A percentile compares a stretch with the other conserved stretches of the same genome.
Evolutionary conservation across 2,888 invertebrate genomes (phyloP).

Genomic region (Hecatera dysodea): DNA sequence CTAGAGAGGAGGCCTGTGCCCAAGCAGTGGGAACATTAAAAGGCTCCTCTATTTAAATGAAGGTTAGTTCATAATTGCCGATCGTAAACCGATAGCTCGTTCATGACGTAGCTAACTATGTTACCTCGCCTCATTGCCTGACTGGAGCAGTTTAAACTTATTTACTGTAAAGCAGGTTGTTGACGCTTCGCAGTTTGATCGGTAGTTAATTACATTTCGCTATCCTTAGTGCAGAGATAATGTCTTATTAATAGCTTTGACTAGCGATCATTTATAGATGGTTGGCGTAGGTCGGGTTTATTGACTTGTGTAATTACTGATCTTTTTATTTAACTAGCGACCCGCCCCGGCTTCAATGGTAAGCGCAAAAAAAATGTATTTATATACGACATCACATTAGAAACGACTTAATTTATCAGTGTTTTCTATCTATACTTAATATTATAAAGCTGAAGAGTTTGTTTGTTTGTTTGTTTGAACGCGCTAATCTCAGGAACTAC

Average conservation of each 20-base stretch:
- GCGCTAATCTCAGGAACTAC: no score
- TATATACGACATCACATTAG: no score
- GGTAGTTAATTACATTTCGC: conserved; percentile 30
- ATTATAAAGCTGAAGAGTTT: no score
- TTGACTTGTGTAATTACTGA: no score
- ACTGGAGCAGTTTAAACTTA: conserved; percentile 28
- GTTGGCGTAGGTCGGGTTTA: not conserved
- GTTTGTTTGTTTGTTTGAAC: no score
- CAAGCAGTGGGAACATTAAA: no score
- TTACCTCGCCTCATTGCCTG: conserved; percentile 32
- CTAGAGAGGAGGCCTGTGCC: no score
- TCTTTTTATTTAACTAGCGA: no score
- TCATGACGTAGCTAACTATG: conserved; percentile 36
- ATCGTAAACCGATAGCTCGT: conserved; percentile 28
- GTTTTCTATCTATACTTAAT: no score
- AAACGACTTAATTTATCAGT: no score
- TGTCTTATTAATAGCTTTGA: conserved; percentile 6
- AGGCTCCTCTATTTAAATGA: not conserved
- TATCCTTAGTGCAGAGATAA: not conserved
- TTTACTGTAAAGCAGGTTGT: conserved; percentile 20
- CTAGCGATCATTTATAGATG: not conserved
- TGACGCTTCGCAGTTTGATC: conserved; percentile 14
- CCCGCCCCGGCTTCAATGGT: no score
- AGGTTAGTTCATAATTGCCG: conserved; percentile 19
- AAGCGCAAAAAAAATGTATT: no score